phyloP scores from a whole-genome alignment of 2,888 invertebrate genomes.

The Noctua pronuba region DNA sequence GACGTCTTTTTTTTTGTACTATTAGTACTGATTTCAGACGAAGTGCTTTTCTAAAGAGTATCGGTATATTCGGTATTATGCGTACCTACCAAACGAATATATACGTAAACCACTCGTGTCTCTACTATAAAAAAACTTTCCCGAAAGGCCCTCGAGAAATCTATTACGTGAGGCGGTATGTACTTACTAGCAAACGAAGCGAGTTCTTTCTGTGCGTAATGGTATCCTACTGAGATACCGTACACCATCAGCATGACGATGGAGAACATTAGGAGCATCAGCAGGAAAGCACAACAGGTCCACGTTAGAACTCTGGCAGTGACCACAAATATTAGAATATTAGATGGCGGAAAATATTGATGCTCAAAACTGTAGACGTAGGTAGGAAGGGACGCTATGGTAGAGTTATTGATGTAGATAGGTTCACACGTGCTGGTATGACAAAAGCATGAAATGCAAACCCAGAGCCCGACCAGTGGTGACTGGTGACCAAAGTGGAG shows the following conservation, averaged over 20 bases:
- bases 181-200: conserved; percentile 83
- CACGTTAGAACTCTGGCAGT: conserved; percentile 81
- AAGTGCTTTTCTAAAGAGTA: background rate
- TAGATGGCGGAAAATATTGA: background rate
- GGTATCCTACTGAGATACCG: conserved; percentile 87
- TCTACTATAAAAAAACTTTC: background rate
- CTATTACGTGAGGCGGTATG: background rate
- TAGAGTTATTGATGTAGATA: background rate
- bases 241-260: conserved; percentile 83
- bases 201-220: conserved; percentile 87
- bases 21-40: background rate
- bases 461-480: background rate
- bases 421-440: background rate
- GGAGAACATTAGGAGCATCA: conserved; percentile 83
- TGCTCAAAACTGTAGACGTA: background rate
- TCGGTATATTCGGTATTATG: background rate
- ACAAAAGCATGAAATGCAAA: background rate
- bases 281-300: conserved; percentile 84
- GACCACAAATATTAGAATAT: background rate
- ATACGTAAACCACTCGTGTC: background rate
- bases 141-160: background rate
- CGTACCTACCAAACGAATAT: background rate
- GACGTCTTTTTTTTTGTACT: background rate
- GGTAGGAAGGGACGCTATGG: background rate
- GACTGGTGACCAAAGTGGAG: background rate